Evolutionary conservation across 2,888 invertebrate genomes (phyloP).

Genomic region (Achlya flavicornis): DNA sequence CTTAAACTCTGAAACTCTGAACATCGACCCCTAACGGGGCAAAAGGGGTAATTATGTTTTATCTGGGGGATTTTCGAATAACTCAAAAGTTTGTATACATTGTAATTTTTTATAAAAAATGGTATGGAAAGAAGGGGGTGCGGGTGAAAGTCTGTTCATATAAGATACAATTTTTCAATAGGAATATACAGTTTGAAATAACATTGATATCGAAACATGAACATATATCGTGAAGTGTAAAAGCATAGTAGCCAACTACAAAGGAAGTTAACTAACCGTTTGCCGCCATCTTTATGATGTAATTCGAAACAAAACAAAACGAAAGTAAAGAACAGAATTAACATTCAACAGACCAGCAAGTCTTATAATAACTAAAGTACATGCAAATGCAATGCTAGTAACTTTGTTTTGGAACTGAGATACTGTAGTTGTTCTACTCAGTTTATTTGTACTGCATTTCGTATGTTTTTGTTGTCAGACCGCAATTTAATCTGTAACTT

Average conservation of each 20-base stretch:
- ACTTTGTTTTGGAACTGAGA: conserved; percentile 1
- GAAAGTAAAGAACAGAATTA: neutral
- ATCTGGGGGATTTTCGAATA: no score
- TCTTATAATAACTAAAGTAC: conserved; percentile 1
- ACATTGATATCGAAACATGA: no score
- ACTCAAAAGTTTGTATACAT: no score
- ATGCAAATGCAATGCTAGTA: neutral
- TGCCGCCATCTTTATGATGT: conserved; percentile 5
- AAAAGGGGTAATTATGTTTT: no score
- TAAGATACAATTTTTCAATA: no score
- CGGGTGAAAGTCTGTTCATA: no score
- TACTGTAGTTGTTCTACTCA: neutral
- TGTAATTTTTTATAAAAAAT: no score
- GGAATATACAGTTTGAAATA: no score
- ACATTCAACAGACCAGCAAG: conserved; percentile 2
- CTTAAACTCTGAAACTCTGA: no score
- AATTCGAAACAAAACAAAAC: neutral
- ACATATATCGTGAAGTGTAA: neutral
- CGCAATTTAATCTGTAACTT: neutral
- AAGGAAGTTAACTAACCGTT: conserved; percentile 5
- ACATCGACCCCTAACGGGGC: no score
- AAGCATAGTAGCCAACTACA: neutral
- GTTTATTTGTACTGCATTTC: neutral
- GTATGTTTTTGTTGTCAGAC: neutral
- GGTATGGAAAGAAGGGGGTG: no score